Percentiles rank a stretch among this genome's conserved stretches.
These are phyloP conservation scores for Mystacornis crossleyi DNA, from an alignment of 2,113 vertebrate species.

Conservation along the genomic window DNA sequence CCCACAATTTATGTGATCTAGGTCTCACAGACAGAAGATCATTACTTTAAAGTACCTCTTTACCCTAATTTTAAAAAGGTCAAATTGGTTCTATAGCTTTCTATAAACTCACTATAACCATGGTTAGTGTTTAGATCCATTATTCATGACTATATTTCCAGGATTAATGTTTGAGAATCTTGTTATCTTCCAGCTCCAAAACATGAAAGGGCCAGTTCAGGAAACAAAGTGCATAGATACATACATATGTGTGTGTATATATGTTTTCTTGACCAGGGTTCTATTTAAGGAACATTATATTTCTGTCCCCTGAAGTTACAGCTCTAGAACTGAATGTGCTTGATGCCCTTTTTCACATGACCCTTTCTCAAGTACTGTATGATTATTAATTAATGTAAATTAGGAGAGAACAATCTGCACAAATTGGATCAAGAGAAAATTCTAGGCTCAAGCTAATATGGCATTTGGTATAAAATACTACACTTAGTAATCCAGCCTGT, in stretches of 20 bases:
- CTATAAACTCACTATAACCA: background rate
- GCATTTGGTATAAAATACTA: background rate
- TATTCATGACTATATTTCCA: background rate
- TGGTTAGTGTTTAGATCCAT: background rate
- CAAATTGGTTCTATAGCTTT: background rate
- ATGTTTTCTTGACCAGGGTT: background rate
- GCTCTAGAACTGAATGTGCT: background rate
- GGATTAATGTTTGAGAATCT: background rate
- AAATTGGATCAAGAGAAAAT: background rate
- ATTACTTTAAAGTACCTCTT: background rate
- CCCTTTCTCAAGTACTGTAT: background rate
- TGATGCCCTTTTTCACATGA: fast-evolving
- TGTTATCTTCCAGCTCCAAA: background rate
- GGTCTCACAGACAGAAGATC: background rate
- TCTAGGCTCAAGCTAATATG: background rate
- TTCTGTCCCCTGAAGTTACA: background rate
- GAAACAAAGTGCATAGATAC: background rate
- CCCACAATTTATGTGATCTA: background rate
- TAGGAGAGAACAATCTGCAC: background rate
- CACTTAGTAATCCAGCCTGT: background rate
- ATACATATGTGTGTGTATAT: too few species aligned
- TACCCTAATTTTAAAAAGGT: background rate
- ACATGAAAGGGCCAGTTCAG: background rate
- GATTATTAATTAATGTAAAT: background rate
- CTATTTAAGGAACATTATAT: background rate